phyloP scores from a whole-genome alignment of 2,113 vertebrate genomes.

The Eretmochelys imbricata region DNA sequence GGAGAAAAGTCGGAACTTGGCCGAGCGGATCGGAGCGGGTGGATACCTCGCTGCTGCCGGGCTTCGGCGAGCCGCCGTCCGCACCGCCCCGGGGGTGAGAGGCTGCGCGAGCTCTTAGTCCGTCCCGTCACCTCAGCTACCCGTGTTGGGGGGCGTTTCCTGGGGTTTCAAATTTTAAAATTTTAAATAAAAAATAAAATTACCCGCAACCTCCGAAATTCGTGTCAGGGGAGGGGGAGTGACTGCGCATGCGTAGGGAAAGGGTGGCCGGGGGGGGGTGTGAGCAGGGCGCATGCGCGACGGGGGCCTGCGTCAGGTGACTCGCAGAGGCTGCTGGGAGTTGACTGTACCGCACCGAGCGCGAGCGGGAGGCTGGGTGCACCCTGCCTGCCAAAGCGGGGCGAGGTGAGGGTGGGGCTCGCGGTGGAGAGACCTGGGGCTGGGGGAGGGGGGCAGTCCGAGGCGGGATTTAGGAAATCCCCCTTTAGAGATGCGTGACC shows the following conservation, averaged over 20 bases:
- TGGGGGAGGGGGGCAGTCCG: background rate
- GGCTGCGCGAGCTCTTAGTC: background rate
- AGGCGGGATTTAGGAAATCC: background rate
- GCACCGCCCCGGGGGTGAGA: background rate
- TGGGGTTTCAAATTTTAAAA: rapidly evolving
- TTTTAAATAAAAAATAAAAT: background rate
- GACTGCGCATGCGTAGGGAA: background rate
- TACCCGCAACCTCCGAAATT: background rate
- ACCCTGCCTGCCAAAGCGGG: background rate
- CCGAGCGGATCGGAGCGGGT: background rate
- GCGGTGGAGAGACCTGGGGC: background rate
- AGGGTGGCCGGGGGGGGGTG: background rate
- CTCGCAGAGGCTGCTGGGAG: background rate
- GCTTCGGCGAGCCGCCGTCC: background rate
- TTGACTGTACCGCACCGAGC: background rate
- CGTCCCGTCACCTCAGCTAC: background rate
- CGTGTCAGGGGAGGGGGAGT: background rate
- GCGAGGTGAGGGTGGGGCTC: background rate
- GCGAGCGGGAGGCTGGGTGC: background rate
- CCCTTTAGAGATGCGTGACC: background rate
- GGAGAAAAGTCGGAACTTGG: background rate
- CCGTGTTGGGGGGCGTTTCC: background rate
- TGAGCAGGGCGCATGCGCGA: conserved; percentile 28
- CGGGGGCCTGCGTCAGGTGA: background rate
- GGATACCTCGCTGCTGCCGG: rapidly evolving